Percentiles rank a stretch among this genome's conserved stretches.
Evolutionary conservation across 2,888 invertebrate genomes (phyloP).

Genomic region (Heliconius aoede): DNA sequence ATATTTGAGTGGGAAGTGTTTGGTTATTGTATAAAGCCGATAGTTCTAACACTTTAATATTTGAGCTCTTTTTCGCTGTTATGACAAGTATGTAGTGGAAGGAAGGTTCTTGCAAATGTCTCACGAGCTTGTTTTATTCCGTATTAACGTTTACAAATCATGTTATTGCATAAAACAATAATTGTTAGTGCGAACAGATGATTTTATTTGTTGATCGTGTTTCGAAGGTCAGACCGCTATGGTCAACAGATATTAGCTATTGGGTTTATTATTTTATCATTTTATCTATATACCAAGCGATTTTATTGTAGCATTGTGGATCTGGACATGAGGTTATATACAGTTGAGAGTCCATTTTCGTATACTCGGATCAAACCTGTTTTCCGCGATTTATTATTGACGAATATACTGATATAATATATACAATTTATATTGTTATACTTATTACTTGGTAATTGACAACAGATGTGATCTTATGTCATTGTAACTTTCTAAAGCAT

Average conservation of each 20-base stretch:
- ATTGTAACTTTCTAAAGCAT: constrained; percentile 21
- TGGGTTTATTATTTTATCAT: constrained; percentile 47
- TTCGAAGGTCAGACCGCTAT: constrained; percentile 62
- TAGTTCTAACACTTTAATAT: constrained; percentile 66
- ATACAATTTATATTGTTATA: background rate
- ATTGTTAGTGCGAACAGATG: constrained; percentile 71
- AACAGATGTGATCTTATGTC: constrained; percentile 24
- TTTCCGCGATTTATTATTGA: constrained; percentile 38
- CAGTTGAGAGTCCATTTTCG: constrained; percentile 56
- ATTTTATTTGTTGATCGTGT: constrained; percentile 62
- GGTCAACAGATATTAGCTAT: constrained; percentile 57
- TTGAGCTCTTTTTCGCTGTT: constrained; percentile 64
- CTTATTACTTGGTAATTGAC: constrained; percentile 10
- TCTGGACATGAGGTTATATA: constrained; percentile 60
- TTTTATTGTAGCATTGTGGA: constrained; percentile 48
- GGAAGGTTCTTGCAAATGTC: constrained; percentile 69
- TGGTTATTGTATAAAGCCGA: constrained; percentile 75
- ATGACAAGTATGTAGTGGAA: constrained; percentile 61
- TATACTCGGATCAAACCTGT: constrained; percentile 50
- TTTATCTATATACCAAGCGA: constrained; percentile 37
- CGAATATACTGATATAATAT: background rate
- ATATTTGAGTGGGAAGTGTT: constrained; percentile 72
- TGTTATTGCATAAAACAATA: constrained; percentile 54
- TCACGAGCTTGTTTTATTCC: constrained; percentile 50
- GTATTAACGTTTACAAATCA: constrained; percentile 44